A percentile compares a stretch with the other conserved stretches of the same genome.
These are phyloP conservation scores for Tokudaia tokunoshimensis DNA, from an alignment of 2,797 vertebrate species.

Conservation along the genomic window DNA sequence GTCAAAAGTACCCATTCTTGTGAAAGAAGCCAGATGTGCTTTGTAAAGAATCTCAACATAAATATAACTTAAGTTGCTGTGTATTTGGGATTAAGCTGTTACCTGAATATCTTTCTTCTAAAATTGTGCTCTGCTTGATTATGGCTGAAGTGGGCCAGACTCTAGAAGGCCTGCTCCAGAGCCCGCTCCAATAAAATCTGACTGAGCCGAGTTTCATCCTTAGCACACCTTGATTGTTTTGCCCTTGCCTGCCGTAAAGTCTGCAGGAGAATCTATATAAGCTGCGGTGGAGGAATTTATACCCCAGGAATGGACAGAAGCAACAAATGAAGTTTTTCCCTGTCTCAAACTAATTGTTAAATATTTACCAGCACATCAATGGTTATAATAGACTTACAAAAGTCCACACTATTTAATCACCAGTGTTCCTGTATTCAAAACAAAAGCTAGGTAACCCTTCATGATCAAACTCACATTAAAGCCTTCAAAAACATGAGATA, in stretches of 20 bases:
- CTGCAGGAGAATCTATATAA: neutral
- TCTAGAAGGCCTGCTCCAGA: neutral
- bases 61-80: neutral
- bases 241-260: neutral
- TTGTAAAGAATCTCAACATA: neutral
- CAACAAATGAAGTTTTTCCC: neutral
- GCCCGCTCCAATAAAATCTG: neutral
- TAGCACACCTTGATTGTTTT: neutral
- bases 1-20: neutral
- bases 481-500: constrained; percentile 36
- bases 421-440: constrained; percentile 4
- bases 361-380: neutral
- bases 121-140: neutral
- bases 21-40: neutral
- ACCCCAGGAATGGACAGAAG: neutral
- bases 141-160: neutral
- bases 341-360: neutral
- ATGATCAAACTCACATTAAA: neutral
- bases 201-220: neutral
- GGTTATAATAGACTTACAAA: neutral
- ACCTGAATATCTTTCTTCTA: neutral
- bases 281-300: neutral
- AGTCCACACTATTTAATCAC: neutral
- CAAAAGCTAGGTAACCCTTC: constrained; percentile 14
- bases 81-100: neutral